Evolutionary conservation across 2,888 invertebrate species (phyloP), one percentile per base, ranked within the genome.

Genomic region (Odiellus spinosus): DNA sequence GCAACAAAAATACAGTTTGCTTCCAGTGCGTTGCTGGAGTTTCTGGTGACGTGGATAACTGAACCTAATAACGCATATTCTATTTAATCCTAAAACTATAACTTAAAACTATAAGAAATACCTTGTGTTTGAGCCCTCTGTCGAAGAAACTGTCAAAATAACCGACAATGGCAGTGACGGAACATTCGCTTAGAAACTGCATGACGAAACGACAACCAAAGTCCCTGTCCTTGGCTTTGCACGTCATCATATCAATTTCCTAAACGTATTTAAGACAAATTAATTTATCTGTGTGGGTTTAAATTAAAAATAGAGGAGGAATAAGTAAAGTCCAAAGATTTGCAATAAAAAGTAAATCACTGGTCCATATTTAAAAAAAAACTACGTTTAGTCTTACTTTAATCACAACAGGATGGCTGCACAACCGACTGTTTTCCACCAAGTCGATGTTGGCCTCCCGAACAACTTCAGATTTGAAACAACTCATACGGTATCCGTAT

Each of bases 401-500:
- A n/a, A 67, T 68, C 44, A 76, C 60, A 60, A 71, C 74, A 0
- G 79, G 66, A 40, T 76, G 71, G 0, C 85, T 81, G 26, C 83
- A 67, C 45, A 85, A 69, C 56, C 74, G 68, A 33, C 77, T 72
- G 1, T 70, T 70, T 0, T 78, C 74, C 56, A 80, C 76, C 17
- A 75, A 65, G 57, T 78, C 77, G 36, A 85, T 74, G 14, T 74
- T 71, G 1, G 82, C 79, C 62, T 91, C 90, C 58, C 76, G 72
- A 0, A 88, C 69, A 0, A 85, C 85, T 62, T 85, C 82, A 1
- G 75, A 73, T 61, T 82, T 82, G 79, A 95, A 80, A 57, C 82
- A 84, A 50, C 78, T 79, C 93, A 95, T 95, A 67, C 83, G 81
- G 59, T 83, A 88, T 1, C 88, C 90, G 59, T 91, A 91, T 0